phyloP scores from a whole-genome alignment of 2,888 invertebrate genomes.

The Galeruca laticollis region DNA sequence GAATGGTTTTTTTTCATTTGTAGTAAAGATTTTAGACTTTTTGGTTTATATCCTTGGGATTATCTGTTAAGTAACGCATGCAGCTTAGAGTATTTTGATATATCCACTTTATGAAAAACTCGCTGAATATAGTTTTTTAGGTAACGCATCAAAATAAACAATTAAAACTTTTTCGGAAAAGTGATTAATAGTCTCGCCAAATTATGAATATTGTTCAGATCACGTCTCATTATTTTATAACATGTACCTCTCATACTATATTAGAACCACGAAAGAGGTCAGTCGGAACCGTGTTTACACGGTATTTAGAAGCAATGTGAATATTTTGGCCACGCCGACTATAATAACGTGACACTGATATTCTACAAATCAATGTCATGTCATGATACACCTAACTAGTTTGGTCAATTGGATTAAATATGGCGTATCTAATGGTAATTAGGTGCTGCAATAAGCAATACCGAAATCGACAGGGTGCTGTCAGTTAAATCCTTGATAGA shows the following conservation, averaged over 20 bases:
- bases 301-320: constrained; percentile 17
- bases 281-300: constrained; percentile 21
- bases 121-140: no score
- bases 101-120: no score
- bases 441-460: constrained; percentile 12
- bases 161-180: no score
- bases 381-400: constrained; percentile 24
- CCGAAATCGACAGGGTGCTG: constrained; percentile 13
- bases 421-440: constrained; percentile 21
- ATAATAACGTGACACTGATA: constrained; percentile 27
- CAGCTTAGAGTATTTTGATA: no score
- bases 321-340: constrained; percentile 11
- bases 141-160: no score
- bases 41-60: no score
- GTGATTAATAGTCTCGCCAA: no score
- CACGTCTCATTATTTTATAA: not conserved
- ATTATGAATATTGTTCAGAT: not conserved
- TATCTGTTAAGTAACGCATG: no score
- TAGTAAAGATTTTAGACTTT: no score
- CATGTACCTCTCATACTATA: not conserved
- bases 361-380: constrained; percentile 30
- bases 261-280: constrained; percentile 25
- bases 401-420: constrained; percentile 27
- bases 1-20: no score
- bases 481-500: not conserved